Conservation (phyloP, 2,888 invertebrate genomes). For the Troides aeacus region DNA sequence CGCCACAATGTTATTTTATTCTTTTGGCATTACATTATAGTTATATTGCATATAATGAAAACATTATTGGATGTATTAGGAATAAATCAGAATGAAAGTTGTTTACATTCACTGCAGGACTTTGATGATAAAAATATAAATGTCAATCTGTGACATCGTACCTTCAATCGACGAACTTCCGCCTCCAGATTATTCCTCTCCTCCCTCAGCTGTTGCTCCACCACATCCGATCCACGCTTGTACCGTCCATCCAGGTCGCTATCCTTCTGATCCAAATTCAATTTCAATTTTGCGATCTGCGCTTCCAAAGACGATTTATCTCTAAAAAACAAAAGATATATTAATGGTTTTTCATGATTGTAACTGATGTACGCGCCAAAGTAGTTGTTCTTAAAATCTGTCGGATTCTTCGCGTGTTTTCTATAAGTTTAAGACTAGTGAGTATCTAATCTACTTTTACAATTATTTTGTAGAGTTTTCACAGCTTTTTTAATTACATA, state of each 20-base stretch:
- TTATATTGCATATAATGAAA: too few species aligned
- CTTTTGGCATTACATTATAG: too few species aligned
- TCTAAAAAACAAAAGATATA: constrained; percentile 49
- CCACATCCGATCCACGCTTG: constrained; percentile 83
- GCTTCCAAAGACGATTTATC: constrained; percentile 85
- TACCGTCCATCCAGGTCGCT: constrained; percentile 83
- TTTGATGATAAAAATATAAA: too few species aligned
- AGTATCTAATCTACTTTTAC: too few species aligned
- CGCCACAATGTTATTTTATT: too few species aligned
- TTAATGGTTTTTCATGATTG: background rate
- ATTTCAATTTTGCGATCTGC: constrained; percentile 84
- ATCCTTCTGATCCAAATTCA: constrained; percentile 82
- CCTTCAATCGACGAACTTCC: constrained; percentile 86
- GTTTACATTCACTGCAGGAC: too few species aligned
- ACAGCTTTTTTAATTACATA: background rate
- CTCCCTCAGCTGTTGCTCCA: constrained; percentile 87
- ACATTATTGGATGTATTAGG: too few species aligned
- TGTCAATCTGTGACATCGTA: constrained; percentile 32
- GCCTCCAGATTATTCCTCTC: constrained; percentile 88
- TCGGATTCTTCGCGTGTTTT: too few species aligned
- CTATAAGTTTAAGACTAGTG: too few species aligned
- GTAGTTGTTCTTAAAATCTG: background rate
- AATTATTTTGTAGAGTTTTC: too few species aligned
- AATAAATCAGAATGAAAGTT: too few species aligned
- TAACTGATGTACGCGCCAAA: constrained; percentile 6